Base-by-base conservation (phyloP, 2,888 invertebrate genomes). In the Malthinus seriepunctatus region DNA sequence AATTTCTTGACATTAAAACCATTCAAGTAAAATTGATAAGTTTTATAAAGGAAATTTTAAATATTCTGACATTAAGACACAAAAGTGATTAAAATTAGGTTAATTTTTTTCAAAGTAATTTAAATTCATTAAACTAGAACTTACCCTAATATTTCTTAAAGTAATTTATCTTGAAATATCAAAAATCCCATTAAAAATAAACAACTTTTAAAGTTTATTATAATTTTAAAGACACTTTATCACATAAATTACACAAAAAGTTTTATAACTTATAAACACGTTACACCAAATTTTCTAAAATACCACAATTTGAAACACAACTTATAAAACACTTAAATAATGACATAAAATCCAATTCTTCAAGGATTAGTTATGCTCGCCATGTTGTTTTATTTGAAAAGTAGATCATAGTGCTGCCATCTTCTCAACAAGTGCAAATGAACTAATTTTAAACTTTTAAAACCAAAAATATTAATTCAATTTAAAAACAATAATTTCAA, bases 321-420 rank as follows among this genome's bases (percentile, higher is more conserved):
- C 38, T 37, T 32, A 31, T 51, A 53, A 52, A 63, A 58, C 50
- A 63, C 60, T 32, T 57, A 55, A 60, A 60, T 63, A 59, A 62
- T 65, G 63, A 60, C 65, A 64, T 62, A 64, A 67, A 62, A 63
- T 62, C 51, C 61, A 62, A 58, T 57, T 66, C 66, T 65, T 67
- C 63, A 62, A 56, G 50, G 56, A 45, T 50, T 42, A 47, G 49
- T 60, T 23, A 23, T 23, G 23, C 58, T 64, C 69, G 69, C 69
- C 69, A 69, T 69, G 65, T 69, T 69, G 69, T 64, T 63, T 66
- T 66, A 67, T 64, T 68, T 67, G 57, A 65, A 68, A 68, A 55
- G 49, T 56, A 35, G 32, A 8, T 34, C 50, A 45, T 39, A 15
- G 33, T 11, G 31, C 32, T 37, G 63, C 61, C 66, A 53, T 59